Evolutionary conservation across 2,113 vertebrate genomes (phyloP).

Genomic region (Xenus cinereus): DNA sequence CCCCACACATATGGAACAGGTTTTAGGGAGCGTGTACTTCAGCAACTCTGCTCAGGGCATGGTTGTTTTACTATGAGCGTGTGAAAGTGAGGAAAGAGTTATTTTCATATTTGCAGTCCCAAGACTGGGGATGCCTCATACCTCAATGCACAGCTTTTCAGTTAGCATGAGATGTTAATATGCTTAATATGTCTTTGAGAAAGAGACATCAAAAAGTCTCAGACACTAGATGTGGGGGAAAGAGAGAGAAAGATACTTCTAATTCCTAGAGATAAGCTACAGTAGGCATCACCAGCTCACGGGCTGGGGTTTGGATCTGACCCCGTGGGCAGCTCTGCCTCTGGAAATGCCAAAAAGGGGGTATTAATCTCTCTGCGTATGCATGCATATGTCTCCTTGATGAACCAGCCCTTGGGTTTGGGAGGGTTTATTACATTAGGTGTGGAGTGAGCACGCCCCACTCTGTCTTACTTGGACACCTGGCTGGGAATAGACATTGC

Average conservation of each 20-base stretch:
- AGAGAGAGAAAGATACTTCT: background rate
- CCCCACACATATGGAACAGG: background rate
- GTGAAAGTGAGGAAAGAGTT: background rate
- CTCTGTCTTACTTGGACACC: background rate
- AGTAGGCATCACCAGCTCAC: background rate
- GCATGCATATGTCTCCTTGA: background rate
- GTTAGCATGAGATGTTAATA: background rate
- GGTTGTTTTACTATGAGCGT: accelerated
- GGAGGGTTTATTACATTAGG: background rate
- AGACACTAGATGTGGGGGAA: background rate
- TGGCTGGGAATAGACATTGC: background rate
- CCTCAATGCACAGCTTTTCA: accelerated
- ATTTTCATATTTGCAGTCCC: background rate
- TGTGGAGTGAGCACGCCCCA: background rate
- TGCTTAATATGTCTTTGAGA: background rate
- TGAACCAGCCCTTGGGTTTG: background rate
- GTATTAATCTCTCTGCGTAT: background rate
- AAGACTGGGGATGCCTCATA: background rate
- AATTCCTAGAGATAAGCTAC: background rate
- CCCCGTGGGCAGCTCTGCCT: background rate
- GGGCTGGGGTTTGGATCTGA: background rate
- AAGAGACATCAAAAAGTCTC: background rate
- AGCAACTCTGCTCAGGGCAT: background rate
- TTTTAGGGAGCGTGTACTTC: background rate
- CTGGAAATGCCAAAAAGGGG: background rate